phyloP scores from a whole-genome alignment of 2,888 invertebrate genomes.

The Trissolcus brochymenae region DNA sequence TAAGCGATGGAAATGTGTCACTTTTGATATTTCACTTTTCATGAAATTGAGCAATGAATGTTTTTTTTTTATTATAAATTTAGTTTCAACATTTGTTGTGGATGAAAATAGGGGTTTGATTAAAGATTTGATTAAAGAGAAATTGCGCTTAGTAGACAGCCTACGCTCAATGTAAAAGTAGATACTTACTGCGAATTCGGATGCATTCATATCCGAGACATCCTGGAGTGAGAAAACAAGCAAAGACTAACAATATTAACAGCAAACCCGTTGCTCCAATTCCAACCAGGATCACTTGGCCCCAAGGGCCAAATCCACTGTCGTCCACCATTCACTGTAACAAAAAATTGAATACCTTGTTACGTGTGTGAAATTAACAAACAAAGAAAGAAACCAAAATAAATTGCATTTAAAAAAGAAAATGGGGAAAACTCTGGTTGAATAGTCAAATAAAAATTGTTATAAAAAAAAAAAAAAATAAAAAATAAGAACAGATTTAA shows the following conservation, averaged over 20 bases:
- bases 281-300: constrained; percentile 70
- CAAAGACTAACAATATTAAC: constrained; percentile 68
- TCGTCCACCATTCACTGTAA: constrained; percentile 73
- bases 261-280: constrained; percentile 67
- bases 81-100: no score
- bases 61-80: no score
- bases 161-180: constrained; percentile 8
- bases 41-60: no score
- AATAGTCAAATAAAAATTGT: no score
- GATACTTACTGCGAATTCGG: constrained; percentile 69
- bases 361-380: neutral
- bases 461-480: no score
- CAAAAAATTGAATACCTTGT: neutral
- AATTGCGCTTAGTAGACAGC: neutral
- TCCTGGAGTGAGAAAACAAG: constrained; percentile 74
- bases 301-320: constrained; percentile 72
- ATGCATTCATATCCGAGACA: constrained; percentile 74
- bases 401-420: neutral
- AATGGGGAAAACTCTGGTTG: neutral
- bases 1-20: no score
- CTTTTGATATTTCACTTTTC: no score
- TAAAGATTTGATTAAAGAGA: neutral
- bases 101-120: no score
- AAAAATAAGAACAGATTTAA: no score
- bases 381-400: no score